These are phyloP conservation scores for Cryptus viduatorius DNA, from an alignment of 2,888 invertebrate genomes.

Conservation along the genomic window DNA sequence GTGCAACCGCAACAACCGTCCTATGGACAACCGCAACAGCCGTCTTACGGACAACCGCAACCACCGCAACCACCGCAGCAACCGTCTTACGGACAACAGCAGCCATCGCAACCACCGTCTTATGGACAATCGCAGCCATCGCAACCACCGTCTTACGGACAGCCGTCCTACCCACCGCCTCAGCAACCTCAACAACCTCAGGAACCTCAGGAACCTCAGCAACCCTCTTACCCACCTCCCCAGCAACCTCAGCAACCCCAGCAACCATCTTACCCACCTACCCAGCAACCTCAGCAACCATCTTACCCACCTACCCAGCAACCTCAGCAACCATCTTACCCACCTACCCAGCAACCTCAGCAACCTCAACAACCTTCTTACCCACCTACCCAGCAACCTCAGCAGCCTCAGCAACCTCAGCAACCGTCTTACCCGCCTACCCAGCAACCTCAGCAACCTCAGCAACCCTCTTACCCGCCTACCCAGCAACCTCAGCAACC, in stretches of 20 bases:
- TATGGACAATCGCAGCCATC: conserved; percentile 60
- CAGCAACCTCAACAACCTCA: conserved; percentile 6
- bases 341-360: neutral
- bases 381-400: conserved; percentile 50
- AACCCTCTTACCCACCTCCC: conserved; percentile 8
- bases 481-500: conserved; percentile 27
- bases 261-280: conserved; percentile 62
- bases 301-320: conserved; percentile 56
- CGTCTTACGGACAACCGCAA: conserved; percentile 47
- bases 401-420: conserved; percentile 45
- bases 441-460: conserved; percentile 9
- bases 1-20: neutral
- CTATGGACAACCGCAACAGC: neutral
- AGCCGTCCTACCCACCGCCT: conserved; percentile 63
- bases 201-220: no score
- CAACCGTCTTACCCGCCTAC: conserved; percentile 61
- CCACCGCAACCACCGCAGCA: conserved; percentile 55
- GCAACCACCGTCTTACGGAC: neutral
- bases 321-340: neutral
- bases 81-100: neutral
- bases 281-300: conserved; percentile 50
- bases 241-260: neutral
- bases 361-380: conserved; percentile 53
- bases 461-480: conserved; percentile 40
- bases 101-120: neutral